A percentile compares a stretch with the other conserved stretches of the same genome.
Conservation (phyloP, 1,140 invertebrate genomes). For the Polyergus mexicanus region DNA sequence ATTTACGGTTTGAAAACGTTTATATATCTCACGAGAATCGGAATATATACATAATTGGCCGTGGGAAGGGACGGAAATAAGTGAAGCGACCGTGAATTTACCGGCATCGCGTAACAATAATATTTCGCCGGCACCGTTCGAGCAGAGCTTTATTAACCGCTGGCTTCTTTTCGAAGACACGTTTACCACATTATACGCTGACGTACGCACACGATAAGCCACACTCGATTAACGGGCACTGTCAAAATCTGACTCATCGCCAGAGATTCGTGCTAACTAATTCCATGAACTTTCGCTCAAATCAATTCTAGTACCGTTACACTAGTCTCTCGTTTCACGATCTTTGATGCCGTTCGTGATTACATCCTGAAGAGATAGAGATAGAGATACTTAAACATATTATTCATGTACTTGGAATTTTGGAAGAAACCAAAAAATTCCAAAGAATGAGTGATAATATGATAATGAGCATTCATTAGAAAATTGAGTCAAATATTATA, state of each 20-base stretch:
- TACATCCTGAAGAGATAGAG: neutral
- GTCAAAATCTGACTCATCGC: slow-evolving; percentile 71
- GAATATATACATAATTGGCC: slow-evolving; percentile 37
- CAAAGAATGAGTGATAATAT: neutral
- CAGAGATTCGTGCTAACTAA: slow-evolving; percentile 49
- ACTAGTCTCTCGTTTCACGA: neutral
- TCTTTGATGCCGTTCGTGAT: neutral
- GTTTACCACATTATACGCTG: slow-evolving; percentile 8
- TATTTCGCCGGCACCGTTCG: slow-evolving; percentile 32
- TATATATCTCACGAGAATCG: neutral
- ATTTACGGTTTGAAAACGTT: slow-evolving; percentile 9
- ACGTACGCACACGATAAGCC: slow-evolving; percentile 37
- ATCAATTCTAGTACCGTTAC: slow-evolving; percentile 6
- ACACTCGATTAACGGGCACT: slow-evolving; percentile 65
- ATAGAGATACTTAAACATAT: neutral
- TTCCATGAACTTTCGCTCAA: slow-evolving; percentile 47
- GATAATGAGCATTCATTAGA: slow-evolving; percentile 1
- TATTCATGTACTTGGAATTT: neutral
- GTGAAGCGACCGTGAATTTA: slow-evolving; percentile 9
- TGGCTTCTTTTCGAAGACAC: slow-evolving; percentile 9
- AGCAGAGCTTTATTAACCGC: slow-evolving; percentile 25
- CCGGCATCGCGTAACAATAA: slow-evolving; percentile 25
- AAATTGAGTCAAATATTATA: neutral
- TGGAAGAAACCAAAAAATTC: neutral
- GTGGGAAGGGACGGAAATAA: slow-evolving; percentile 44